Evolutionary conservation across 2,113 vertebrate genomes (phyloP), one percentile per base, ranked within the genome.

Genomic region (Cyrtonyx montezumae): DNA sequence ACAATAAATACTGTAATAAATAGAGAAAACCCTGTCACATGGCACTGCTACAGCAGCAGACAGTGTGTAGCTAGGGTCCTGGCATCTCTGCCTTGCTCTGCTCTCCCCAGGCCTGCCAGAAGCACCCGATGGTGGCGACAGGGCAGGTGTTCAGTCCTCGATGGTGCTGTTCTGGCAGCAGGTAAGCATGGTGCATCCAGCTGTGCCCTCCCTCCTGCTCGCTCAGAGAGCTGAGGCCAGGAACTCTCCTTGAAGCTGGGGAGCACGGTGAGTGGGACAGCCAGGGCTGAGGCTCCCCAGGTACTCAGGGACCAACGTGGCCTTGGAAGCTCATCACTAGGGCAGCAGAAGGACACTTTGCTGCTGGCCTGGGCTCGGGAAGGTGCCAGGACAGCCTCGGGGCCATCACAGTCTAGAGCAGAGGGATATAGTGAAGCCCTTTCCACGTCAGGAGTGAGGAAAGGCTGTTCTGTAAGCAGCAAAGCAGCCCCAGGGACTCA

Each of bases 1-100:
- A 87, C 89, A 96, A 96, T 95, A 96, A 96, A 95, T 96, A 96
- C 53, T 96, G 95, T 93, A 96, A 96, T 96, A 96, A 95, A 96
- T 95, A 96, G 58, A 95, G 88, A 93, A 86, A 61, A 65, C 67
- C 69, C 92, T 86, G 49, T 84, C 42, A 32, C 19, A 7, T 6
- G 74, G 81, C 55, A 34, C 92, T 77, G 84, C 84, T 65, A 42
- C 0, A 0, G 79, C 55, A 87, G 78, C 91, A 67, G 62, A 49
- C 0, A 0, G 49, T 37, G 49, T 37, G 49, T 16, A 84, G 84
- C 59, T 0, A 0, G 74, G 37, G 51, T 36, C 56, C 71, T 46
- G 76, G 78, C 58, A 65, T 18, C 32, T 36, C 42, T 48, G 76
- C 48, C 40, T 0, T 1, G 65, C 85, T 90, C 76, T 9, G 1